Evolutionary conservation across 2,888 invertebrate genomes (phyloP), one percentile per base, ranked within the genome.

Genomic region (Caenorhabditis parvicauda): DNA sequence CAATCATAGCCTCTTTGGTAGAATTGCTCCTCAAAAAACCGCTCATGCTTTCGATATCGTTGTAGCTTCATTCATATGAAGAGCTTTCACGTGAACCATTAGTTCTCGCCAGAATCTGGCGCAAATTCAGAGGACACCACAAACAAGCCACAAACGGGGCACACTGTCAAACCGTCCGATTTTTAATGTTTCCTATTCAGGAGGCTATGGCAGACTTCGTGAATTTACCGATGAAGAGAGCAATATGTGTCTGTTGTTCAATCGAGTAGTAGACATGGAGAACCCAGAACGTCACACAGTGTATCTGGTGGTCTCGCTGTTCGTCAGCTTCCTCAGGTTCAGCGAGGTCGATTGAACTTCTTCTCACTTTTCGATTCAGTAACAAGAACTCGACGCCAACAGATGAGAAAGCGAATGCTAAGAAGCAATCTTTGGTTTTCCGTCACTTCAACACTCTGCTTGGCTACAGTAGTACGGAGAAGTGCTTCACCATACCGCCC

Each of bases 251-350:
- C 87, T 89, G 1, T 87, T 90, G 59, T 86, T 94, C 38, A 91
- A 92, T 64, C 87, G 90, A 78, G 89, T 92, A 1, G 89, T 93
- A 63, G 96, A 96, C 80, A 85, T 91, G 47, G 94, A 96, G 81
- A 94, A 94, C 80, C 88, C 91, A 1, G 96, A 98, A 81, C 88
- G 90, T 70, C 94, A 96, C 48, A 95, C 96, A 0, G 90, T 93
- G 74, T 94, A 95, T 82, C 85, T 95, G 25, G 85, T 96, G 35
- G 90, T 95, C 12, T 91, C 93, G 76, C 86, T 98, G n/a, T 87
- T 98, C 14, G 93, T 96, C 90, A 94, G 84, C 74, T 80, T 79
- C 59, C 64, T 80, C 25, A 66, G 64, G 60, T 60, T 14, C 22
- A 3, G 32, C 27, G 29, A n/a, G n/a, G n/a, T n/a, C n/a, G n/a